phyloP scores from a whole-genome alignment of 2,113 vertebrate genomes.

The Sterrhoptilus dennistouni region DNA sequence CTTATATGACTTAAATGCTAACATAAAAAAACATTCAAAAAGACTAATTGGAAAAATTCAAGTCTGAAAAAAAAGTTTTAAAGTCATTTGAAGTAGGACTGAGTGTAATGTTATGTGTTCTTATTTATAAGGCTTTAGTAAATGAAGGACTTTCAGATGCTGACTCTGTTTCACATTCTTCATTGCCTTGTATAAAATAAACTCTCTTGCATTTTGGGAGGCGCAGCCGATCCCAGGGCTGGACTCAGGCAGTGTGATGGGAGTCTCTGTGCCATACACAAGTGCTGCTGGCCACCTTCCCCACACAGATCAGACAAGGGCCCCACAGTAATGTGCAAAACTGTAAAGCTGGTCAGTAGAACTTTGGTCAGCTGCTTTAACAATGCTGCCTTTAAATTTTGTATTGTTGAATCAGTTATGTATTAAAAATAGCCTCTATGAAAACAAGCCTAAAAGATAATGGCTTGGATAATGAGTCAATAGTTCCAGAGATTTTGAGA shows the following conservation, averaged over 20 bases:
- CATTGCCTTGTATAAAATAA: not conserved
- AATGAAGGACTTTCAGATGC: not conserved
- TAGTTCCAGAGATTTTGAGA: not conserved
- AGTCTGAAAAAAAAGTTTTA: not conserved
- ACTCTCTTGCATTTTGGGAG: not conserved
- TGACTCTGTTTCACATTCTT: not conserved
- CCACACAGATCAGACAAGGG: not conserved
- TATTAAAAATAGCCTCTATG: not conserved
- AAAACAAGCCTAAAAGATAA: not conserved
- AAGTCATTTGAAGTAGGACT: not conserved
- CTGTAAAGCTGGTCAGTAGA: not conserved
- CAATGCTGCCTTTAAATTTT: not conserved
- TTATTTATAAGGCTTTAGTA: not conserved
- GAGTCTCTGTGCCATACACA: not conserved
- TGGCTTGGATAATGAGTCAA: not conserved
- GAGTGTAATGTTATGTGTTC: not conserved
- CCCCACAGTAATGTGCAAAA: not conserved
- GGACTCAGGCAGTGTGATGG: accelerated
- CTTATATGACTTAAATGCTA: not conserved
- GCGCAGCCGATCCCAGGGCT: not conserved
- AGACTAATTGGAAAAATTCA: not conserved
- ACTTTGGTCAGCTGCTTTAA: not conserved
- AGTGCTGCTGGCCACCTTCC: not conserved
- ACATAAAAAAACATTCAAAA: not conserved
- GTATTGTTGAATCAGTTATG: not conserved